These are phyloP conservation scores for Hemicentrotus pulcherrimus DNA, from an alignment of 35 echinoderm and acorn worm species.

Conservation along the genomic window DNA sequence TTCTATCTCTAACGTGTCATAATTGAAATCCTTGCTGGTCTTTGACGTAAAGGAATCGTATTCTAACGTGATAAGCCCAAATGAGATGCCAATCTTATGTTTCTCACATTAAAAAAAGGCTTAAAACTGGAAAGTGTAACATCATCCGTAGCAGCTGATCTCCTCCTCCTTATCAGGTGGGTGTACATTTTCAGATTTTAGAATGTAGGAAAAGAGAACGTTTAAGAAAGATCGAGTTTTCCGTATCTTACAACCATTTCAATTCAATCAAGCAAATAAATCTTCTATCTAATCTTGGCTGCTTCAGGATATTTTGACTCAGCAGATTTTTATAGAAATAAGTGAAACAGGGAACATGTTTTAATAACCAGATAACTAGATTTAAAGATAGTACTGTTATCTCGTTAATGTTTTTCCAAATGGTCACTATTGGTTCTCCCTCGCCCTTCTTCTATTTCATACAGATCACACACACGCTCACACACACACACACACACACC, in stretches of 20 bases:
- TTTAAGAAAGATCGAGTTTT: background rate
- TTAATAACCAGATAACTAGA: background rate
- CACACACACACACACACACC: too few relatives aligned
- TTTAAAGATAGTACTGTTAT: background rate
- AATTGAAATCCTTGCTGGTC: background rate
- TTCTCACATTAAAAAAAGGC: background rate
- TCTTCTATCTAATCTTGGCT: background rate
- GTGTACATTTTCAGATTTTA: background rate
- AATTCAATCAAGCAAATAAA: background rate
- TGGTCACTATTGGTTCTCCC: too few relatives aligned
- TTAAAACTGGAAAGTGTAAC: background rate
- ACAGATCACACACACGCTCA: too few relatives aligned
- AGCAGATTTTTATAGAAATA: background rate
- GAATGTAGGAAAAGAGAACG: background rate
- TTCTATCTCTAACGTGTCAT: background rate
- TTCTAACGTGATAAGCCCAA: background rate
- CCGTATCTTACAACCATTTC: background rate
- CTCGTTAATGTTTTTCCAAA: background rate
- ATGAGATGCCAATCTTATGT: background rate
- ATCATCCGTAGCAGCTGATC: background rate
- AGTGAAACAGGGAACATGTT: background rate
- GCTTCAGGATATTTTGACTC: background rate
- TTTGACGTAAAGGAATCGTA: background rate
- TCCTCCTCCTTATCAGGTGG: background rate
- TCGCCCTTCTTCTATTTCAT: too few relatives aligned